Evolutionary conservation across 2,113 vertebrate genomes (phyloP), one percentile per base, ranked within the genome.

Genomic region (Morone chrysops): DNA sequence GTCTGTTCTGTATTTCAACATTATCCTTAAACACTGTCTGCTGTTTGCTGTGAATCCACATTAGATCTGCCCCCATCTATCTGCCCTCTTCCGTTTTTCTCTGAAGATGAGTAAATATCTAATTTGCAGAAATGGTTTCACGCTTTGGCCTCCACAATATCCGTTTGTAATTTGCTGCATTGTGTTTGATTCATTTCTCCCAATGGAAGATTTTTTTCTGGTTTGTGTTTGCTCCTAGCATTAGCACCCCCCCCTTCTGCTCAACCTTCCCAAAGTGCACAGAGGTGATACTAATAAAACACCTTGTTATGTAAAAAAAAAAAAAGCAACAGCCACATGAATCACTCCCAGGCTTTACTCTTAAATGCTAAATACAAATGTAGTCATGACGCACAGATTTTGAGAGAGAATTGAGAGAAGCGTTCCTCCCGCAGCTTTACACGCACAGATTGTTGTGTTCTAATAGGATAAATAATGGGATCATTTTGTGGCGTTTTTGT

Each of bases 41-140:
- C 78, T 80, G 60, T 80, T 62, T 76, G 76, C 78, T 80, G 74
- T 76, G 71, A 83, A 81, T 81, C 66, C 70, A 72, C 80, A 78
- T 88, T 62, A 73, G 68, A 59, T 71, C 75, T 67, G 12, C 72
- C 48, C n/a, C 60, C 11, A 20, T 70, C 69, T 25, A 36, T 31
- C 70, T 57, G 45, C 71, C 61, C 61, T 75, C 50, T 50, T 60
- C 47, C 13, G n/a, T 40, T 82, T 86, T 85, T 59, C 65, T 45
- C 57, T 31, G 70, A 81, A 82, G 70, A 83, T 78, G 87, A 88
- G 83, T 86, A 87, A 84, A 91, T 82, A 81, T 85, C 86, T 85
- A 63, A 89, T 90, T 89, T 86, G 77, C 72, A 75, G 63, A 86
- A 87, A 83, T 85, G 66, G 74, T 85, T 80, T 90, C 78, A 86